phyloP scores from a whole-genome alignment of 2,113 vertebrate genomes.

The Isurus oxyrinchus region DNA sequence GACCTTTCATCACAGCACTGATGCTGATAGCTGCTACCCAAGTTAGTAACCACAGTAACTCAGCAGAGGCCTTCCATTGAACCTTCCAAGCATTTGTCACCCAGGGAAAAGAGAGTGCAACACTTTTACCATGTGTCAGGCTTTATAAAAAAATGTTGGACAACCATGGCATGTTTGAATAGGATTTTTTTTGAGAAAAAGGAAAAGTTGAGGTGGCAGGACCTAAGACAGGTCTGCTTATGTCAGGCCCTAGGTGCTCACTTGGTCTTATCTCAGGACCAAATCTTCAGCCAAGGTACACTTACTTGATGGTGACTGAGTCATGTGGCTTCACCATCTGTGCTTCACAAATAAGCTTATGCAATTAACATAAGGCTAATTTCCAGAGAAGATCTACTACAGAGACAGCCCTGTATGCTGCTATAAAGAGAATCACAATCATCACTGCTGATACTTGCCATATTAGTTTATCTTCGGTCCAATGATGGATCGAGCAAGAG shows the following conservation, averaged over 20 bases:
- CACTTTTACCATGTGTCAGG: not conserved
- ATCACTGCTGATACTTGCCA: not conserved
- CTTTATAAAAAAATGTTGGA: not conserved
- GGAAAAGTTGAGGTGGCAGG: not conserved
- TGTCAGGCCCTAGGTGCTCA: not conserved
- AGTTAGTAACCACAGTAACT: not conserved
- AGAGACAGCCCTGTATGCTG: too few relatives aligned
- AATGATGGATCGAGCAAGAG: not conserved
- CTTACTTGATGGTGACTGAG: not conserved
- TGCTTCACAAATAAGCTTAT: not conserved
- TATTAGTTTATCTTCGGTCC: not conserved
- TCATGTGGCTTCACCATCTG: not conserved
- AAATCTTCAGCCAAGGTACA: not conserved
- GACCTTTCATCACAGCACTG: not conserved
- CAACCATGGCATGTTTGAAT: not conserved
- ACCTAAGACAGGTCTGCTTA: not conserved
- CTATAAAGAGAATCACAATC: not conserved
- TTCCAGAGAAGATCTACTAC: not conserved
- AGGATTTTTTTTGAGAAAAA: not conserved
- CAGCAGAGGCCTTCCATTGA: not conserved
- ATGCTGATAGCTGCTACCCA: not conserved
- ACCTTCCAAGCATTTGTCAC: not conserved
- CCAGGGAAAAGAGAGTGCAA: not conserved
- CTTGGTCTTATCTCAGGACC: not conserved
- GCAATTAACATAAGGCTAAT: not conserved